phyloP scores from a whole-genome alignment of 1,140 invertebrate genomes.

The Ceratoteleas bidentatus region DNA sequence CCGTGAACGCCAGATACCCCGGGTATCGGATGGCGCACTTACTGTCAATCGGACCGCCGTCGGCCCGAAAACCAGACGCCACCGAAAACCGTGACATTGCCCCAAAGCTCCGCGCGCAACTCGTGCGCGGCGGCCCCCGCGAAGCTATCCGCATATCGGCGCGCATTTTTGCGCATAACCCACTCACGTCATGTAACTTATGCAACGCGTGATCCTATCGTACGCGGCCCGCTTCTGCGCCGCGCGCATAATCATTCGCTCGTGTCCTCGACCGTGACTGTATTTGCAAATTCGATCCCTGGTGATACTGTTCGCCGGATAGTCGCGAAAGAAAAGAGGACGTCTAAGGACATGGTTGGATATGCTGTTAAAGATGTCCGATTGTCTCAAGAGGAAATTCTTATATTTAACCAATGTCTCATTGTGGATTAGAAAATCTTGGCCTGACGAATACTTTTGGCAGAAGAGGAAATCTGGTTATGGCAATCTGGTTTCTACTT shows the following conservation, averaged over 20 bases:
- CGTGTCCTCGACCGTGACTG: constrained; percentile 58
- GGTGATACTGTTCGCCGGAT: constrained; percentile 42
- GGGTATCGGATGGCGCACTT: constrained; percentile 29
- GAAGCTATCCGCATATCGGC: constrained; percentile 30
- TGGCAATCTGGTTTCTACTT: no score
- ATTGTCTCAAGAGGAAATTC: no score
- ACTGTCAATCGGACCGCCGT: constrained; percentile 28
- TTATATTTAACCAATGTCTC: no score
- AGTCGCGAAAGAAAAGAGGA: constrained; percentile 11
- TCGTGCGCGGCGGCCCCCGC: constrained; percentile 21
- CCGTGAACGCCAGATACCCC: constrained; percentile 32
- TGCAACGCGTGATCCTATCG: constrained; percentile 65
- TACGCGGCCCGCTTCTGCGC: constrained; percentile 38
- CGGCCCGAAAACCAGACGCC: constrained; percentile 4
- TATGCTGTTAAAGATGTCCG: no score
- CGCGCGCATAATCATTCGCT: constrained; percentile 63
- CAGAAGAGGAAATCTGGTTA: no score
- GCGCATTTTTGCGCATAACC: constrained; percentile 52
- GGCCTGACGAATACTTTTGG: no score
- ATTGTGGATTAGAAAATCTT: no score
- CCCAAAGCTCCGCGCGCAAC: no score
- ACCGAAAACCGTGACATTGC: no score
- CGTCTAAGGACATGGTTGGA: no score
- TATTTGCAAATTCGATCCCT: constrained; percentile 63
- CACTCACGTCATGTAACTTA: constrained; percentile 55